These are phyloP conservation scores for Rhabditophanes sp. DNA, from an alignment of 2,888 invertebrate genomes.

Conservation along the genomic window DNA sequence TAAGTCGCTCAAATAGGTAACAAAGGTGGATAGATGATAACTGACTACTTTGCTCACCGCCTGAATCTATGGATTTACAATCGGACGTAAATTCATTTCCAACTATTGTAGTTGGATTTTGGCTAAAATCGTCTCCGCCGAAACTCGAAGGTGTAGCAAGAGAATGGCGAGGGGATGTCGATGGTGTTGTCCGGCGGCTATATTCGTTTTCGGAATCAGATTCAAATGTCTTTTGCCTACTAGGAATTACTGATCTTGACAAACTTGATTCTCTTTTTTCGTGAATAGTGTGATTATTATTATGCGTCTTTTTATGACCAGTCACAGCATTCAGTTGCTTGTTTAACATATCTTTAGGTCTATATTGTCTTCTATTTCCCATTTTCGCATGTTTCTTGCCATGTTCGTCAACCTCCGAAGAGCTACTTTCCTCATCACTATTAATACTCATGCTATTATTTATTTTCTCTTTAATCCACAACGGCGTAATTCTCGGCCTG, in stretches of 20 bases:
- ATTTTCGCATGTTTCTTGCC: too few species aligned
- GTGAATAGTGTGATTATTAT: too few species aligned
- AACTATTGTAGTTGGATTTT: conserved; percentile 13
- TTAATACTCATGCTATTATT: conserved; percentile 38
- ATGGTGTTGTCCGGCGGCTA: conserved; percentile 31
- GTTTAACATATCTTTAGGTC: too few species aligned
- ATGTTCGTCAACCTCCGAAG: too few species aligned
- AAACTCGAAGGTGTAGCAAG: conserved; percentile 24
- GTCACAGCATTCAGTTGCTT: too few species aligned
- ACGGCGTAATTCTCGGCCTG: conserved; percentile 38
- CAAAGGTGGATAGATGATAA: too few species aligned
- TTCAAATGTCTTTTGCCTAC: too few species aligned
- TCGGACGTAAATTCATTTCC: conserved; percentile 14
- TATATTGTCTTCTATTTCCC: too few species aligned
- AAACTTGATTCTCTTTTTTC: too few species aligned
- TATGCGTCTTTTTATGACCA: too few species aligned
- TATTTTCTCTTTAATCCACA: conserved; percentile 42
- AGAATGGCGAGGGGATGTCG: conserved; percentile 26
- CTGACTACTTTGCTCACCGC: conserved; percentile 17
- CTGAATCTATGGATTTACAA: conserved; percentile 29
- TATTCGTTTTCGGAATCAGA: conserved; percentile 33
- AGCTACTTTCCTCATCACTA: conserved; percentile 22
- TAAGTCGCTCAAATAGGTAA: too few species aligned
- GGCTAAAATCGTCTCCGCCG: conserved; percentile 21
- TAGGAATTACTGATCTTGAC: too few species aligned